Percentiles rank a stretch among this genome's conserved stretches.
phyloP scores from a whole-genome alignment of 53 echinoderm and acorn worm genomes.

The Hippasteria phrygiana region DNA sequence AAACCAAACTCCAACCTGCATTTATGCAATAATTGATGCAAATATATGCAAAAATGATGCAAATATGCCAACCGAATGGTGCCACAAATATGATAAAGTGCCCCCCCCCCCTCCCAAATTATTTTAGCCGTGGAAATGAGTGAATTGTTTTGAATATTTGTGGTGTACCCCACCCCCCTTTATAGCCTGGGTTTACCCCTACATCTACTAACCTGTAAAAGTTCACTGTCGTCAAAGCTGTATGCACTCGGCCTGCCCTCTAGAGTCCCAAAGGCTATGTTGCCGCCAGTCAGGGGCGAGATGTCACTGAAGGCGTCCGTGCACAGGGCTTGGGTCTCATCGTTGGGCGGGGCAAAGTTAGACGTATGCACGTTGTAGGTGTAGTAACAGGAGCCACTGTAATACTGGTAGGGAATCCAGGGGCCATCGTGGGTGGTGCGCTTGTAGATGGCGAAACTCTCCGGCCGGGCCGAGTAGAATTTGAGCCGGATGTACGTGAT shows the following conservation, averaged over 20 bases:
- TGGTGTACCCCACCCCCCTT: too few relatives aligned
- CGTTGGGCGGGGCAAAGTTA: conserved; percentile 69
- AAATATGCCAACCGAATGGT: too few relatives aligned
- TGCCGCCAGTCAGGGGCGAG: conserved; percentile 95
- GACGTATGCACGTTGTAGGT: conserved; percentile 75
- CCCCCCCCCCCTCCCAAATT: too few relatives aligned
- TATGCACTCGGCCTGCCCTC: conserved; percentile 94
- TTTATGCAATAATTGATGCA: too few relatives aligned
- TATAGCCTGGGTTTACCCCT: too few relatives aligned
- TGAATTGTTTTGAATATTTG: too few relatives aligned
- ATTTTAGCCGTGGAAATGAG: too few relatives aligned
- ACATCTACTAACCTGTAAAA: conserved; percentile 82
- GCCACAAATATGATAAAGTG: too few relatives aligned
- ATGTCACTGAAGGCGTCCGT: conserved; percentile 95
- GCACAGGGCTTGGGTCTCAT: conserved; percentile 87
- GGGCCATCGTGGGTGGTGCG: conserved; percentile 79
- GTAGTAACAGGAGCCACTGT: conserved; percentile 87
- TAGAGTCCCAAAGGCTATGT: conserved; percentile 97
- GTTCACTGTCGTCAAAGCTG: conserved; percentile 87
- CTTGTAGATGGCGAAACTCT: conserved; percentile 98
- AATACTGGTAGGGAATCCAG: conserved; percentile 97
- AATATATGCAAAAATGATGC: too few relatives aligned
- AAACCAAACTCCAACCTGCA: too few relatives aligned
- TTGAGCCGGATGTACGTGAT: conserved; percentile 96
- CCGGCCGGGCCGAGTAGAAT: conserved; percentile 94